These are phyloP conservation scores for Pandemis corylana DNA, from an alignment of 2,888 invertebrate species.

Conservation along the genomic window DNA sequence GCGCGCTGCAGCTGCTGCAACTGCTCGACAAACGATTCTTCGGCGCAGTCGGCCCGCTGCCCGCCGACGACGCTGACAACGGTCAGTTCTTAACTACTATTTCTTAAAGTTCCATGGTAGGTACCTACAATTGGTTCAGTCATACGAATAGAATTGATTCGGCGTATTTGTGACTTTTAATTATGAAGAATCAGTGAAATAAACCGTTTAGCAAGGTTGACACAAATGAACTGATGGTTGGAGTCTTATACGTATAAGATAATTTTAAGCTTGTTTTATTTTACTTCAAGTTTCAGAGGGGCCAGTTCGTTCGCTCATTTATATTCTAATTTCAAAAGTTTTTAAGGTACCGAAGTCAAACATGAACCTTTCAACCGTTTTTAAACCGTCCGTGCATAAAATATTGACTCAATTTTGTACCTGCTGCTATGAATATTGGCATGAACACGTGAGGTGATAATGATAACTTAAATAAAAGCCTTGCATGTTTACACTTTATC, in stretches of 20 bases:
- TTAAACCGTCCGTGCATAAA: conserved; percentile 13
- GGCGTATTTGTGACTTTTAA: not conserved
- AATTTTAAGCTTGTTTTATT: not conserved
- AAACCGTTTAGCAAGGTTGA: not conserved
- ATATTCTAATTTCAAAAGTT: conserved; percentile 14
- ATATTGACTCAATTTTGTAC: not conserved
- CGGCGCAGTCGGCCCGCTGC: conserved; percentile 89
- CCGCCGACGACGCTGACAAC: conserved; percentile 85
- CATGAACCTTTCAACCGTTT: conserved; percentile 8
- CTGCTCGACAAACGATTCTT: conserved; percentile 98
- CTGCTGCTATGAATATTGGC: not conserved
- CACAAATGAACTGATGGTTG: not conserved
- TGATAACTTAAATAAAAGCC: not conserved
- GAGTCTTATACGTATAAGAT: not conserved
- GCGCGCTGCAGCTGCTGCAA: conserved; percentile 96
- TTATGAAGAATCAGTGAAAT: not conserved
- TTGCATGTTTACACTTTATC: too few species aligned
- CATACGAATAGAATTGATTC: not conserved
- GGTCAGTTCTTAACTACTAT: conserved; percentile 80
- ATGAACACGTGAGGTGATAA: not conserved
- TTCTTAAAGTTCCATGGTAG: not conserved
- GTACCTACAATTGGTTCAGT: not conserved
- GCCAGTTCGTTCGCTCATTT: conserved; percentile 13
- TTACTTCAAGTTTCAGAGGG: conserved; percentile 1
- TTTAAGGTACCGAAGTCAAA: conserved; percentile 6